Percentiles rank a stretch among this genome's conserved stretches.
These are phyloP conservation scores for Typhlomys cinereus DNA, from an alignment of 2,113 vertebrate genomes.

Conservation along the genomic window DNA sequence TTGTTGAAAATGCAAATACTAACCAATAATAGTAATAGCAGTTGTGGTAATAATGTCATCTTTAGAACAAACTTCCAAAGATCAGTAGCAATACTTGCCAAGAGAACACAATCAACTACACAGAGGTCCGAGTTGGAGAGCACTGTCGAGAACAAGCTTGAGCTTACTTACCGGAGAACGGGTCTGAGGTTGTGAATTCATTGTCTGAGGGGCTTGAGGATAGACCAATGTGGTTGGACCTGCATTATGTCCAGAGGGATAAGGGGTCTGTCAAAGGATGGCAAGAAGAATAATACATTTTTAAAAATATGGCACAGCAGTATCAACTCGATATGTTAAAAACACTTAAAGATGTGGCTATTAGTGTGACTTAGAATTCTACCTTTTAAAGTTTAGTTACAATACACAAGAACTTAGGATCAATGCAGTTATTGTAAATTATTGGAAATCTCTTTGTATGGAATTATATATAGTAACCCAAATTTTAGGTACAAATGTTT, in stretches of 20 bases:
- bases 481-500: background rate
- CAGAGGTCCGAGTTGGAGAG: constrained; percentile 41
- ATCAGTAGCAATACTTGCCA: constrained; percentile 46
- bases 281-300: constrained; percentile 20
- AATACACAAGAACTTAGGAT: background rate
- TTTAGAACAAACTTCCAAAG: constrained; percentile 65
- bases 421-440: background rate
- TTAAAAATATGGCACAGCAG: background rate
- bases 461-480: background rate
- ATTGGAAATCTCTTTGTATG: background rate
- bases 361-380: background rate
- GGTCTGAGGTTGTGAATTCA: constrained; percentile 96
- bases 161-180: constrained; percentile 92
- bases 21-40: background rate
- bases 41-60: background rate
- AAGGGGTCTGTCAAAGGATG: constrained; percentile 90
- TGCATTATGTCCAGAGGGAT: constrained; percentile 96
- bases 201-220: constrained; percentile 94
- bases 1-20: constrained; percentile 36
- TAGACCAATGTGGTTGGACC: constrained; percentile 94
- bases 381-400: background rate
- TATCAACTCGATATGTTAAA: background rate
- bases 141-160: background rate
- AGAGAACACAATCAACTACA: background rate
- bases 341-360: background rate